Evolutionary conservation across 2,888 invertebrate genomes (phyloP).

Genomic region (Cheilosia vulpina): DNA sequence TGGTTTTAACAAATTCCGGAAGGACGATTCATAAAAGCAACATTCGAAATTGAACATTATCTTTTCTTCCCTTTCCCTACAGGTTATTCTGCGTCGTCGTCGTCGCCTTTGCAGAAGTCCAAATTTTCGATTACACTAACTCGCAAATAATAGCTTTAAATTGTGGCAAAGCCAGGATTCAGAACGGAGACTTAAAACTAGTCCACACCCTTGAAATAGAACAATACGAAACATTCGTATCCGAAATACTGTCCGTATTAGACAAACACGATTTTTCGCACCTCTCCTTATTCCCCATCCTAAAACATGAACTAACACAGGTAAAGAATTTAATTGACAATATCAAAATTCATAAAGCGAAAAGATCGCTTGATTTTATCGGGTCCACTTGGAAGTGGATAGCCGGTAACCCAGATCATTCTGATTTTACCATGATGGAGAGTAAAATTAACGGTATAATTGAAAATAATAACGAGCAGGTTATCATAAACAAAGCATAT

Average conservation of each 20-base stretch:
- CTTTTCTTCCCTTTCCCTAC: too few relatives aligned
- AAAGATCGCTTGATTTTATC: background rate
- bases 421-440: background rate
- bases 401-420: conserved; percentile 10
- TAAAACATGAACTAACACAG: too few relatives aligned
- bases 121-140: conserved; percentile 27
- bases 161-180: conserved; percentile 22
- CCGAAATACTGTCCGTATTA: background rate
- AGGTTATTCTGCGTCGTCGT: background rate
- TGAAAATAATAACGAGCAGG: conserved; percentile 16
- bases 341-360: background rate
- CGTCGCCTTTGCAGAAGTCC: conserved; percentile 10
- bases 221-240: conserved; percentile 16
- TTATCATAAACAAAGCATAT: background rate
- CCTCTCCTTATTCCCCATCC: too few relatives aligned
- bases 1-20: too few relatives aligned
- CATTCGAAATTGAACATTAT: too few relatives aligned
- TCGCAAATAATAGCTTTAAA: background rate
- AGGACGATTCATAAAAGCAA: too few relatives aligned
- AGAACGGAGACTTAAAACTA: conserved; percentile 32
- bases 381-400: conserved; percentile 20
- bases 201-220: conserved; percentile 31
- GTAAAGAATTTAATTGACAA: too few relatives aligned
- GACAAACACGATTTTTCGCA: too few relatives aligned
- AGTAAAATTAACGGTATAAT: background rate